Conservation (phyloP, 2,888 invertebrate genomes). For the Erebia epiphron region DNA sequence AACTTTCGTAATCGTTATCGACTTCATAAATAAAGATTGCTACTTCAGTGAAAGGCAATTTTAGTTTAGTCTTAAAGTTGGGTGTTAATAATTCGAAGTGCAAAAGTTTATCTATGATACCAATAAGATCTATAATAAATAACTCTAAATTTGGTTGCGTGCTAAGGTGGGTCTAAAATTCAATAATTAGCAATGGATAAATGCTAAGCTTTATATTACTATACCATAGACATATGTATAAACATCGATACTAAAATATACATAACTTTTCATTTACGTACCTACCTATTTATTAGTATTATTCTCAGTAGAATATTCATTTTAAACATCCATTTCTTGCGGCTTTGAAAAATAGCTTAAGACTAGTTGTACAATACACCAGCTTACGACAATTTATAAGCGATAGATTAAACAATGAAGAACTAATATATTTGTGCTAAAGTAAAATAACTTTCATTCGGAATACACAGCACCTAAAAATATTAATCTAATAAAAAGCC, state of each 20-base stretch:
- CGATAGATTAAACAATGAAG: conserved; percentile 9
- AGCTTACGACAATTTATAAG: conserved; percentile 7
- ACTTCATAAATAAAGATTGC: not conserved
- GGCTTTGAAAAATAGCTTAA: conserved; percentile 24
- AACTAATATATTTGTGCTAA: conserved; percentile 36
- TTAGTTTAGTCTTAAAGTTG: not conserved
- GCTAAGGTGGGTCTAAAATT: not conserved
- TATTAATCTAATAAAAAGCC: conserved; percentile 2
- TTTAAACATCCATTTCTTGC: not conserved
- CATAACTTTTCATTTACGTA: not conserved
- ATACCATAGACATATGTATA: conserved; percentile 20
- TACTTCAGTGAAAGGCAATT: not conserved
- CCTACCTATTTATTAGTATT: not conserved
- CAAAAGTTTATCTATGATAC: not conserved
- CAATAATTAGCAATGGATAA: conserved; percentile 11
- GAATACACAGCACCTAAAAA: conserved; percentile 34
- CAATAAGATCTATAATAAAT: not conserved
- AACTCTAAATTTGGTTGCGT: not conserved
- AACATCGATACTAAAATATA: conserved; percentile 22
- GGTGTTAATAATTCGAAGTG: not conserved
- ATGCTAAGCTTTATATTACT: conserved; percentile 8
- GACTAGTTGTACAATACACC: conserved; percentile 21
- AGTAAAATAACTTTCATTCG: conserved; percentile 16
- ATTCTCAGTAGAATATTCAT: conserved; percentile 8
- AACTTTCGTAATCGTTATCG: not conserved